A percentile compares a stretch with the other conserved stretches of the same genome.
Evolutionary conservation across 2,888 invertebrate species (phyloP).

Genomic region (Nemotelus pantherinus): DNA sequence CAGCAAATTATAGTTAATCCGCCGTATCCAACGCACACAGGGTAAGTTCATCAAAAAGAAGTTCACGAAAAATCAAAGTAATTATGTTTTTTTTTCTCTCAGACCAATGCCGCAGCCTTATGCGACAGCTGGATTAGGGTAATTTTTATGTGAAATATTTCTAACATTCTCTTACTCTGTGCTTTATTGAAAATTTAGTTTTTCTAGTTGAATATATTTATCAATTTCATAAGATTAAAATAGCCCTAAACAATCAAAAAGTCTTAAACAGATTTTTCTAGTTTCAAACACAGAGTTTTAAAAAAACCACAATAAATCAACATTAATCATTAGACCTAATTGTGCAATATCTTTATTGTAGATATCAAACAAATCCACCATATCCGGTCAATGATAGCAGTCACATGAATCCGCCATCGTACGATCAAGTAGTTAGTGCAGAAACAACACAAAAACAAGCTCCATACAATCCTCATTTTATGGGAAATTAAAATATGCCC

Average conservation of each 20-base stretch:
- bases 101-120: constrained; percentile 30
- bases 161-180: too few species aligned
- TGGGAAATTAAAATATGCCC: constrained; percentile 35
- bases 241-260: not conserved
- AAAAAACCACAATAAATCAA: too few species aligned
- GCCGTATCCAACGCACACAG: constrained; percentile 48
- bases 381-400: constrained; percentile 36
- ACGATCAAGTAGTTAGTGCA: constrained; percentile 50
- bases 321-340: not conserved
- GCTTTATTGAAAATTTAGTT: too few species aligned
- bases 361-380: constrained; percentile 27
- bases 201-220: not conserved
- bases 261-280: not conserved
- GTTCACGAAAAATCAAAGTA: not conserved
- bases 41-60: constrained; percentile 34
- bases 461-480: constrained; percentile 51
- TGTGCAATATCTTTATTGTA: not conserved
- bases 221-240: not conserved
- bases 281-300: too few species aligned
- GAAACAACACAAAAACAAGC: constrained; percentile 49
- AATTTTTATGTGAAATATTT: too few species aligned
- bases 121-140: not conserved
- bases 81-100: too few species aligned
- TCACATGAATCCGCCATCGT: constrained; percentile 50
- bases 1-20: constrained; percentile 20